Evolutionary conservation across 1,140 invertebrate species (phyloP).

Genomic region (Drepana arcuata): DNA sequence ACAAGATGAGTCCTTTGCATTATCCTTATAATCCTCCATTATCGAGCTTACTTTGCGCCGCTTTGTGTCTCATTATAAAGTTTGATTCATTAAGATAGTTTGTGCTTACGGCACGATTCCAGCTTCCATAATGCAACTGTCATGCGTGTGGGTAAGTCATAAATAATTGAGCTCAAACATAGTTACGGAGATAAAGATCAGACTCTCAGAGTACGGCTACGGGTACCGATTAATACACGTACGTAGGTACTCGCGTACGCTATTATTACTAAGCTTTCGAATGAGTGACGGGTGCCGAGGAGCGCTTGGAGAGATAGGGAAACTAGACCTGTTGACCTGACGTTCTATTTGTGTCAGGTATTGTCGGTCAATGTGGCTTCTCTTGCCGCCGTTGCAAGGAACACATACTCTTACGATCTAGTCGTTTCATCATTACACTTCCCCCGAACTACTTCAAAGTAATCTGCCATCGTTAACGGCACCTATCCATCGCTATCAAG

Average conservation of each 20-base stretch:
- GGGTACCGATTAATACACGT: too few species aligned
- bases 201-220: constrained; percentile 8
- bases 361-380: too few species aligned
- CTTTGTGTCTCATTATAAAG: constrained; percentile 3
- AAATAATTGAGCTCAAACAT: constrained; percentile 35
- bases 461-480: too few species aligned
- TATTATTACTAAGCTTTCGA: constrained; percentile 7
- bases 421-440: too few species aligned
- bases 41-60: constrained; percentile 3
- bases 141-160: constrained; percentile 19
- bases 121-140: constrained; percentile 20
- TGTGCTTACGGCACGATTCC: constrained; percentile 8
- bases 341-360: constrained; percentile 1
- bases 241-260: not conserved
- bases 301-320: not conserved
- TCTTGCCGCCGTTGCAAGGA: too few species aligned
- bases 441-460: too few species aligned
- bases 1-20: too few species aligned
- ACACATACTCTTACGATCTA: too few species aligned
- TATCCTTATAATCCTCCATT: too few species aligned
- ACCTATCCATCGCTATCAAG: constrained; percentile 9
- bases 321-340: constrained; percentile 2
- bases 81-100: constrained; percentile 15
- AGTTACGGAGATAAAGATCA: constrained; percentile 24
- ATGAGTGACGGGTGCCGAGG: constrained; percentile 8